Conservation (phyloP, 2,113 vertebrate species). For the Campylorhamphus procurvoides region DNA sequence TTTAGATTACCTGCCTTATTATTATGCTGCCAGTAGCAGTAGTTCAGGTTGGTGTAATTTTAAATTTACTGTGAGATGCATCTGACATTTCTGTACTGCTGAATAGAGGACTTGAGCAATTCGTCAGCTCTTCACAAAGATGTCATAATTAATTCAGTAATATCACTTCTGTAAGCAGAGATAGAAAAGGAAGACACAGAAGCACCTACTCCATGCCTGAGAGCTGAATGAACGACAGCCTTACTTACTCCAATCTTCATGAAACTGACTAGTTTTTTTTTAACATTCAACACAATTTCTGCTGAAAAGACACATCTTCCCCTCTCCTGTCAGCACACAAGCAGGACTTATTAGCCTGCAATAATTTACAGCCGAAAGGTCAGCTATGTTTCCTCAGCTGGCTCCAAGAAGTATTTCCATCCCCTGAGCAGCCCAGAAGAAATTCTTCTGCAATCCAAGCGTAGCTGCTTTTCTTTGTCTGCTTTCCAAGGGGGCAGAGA, state of each 20-base stretch:
- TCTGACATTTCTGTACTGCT: constrained; percentile 30
- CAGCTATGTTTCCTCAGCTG: not conserved
- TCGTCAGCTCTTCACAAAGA: constrained; percentile 46
- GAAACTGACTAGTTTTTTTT: not conserved
- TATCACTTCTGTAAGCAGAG: constrained; percentile 18
- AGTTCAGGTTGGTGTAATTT: constrained; percentile 50
- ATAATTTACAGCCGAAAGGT: constrained; percentile 6
- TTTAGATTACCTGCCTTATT: constrained; percentile 64
- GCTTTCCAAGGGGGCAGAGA: not conserved
- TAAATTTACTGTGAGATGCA: constrained; percentile 46
- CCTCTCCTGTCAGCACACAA: not conserved
- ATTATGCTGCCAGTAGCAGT: constrained; percentile 49
- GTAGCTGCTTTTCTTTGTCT: not conserved
- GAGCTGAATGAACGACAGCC: constrained; percentile 28
- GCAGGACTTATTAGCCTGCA: not conserved
- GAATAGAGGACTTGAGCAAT: constrained; percentile 1
- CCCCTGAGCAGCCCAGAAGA: not conserved
- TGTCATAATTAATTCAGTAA: constrained; percentile 58
- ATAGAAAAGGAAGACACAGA: constrained; percentile 43
- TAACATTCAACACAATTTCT: not conserved
- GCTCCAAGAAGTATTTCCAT: not conserved
- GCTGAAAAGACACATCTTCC: not conserved
- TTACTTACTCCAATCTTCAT: not conserved
- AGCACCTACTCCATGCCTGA: constrained; percentile 1
- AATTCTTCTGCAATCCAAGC: not conserved